These are phyloP conservation scores for Atta colombica DNA, from an alignment of 1,140 invertebrate species.

Conservation along the genomic window DNA sequence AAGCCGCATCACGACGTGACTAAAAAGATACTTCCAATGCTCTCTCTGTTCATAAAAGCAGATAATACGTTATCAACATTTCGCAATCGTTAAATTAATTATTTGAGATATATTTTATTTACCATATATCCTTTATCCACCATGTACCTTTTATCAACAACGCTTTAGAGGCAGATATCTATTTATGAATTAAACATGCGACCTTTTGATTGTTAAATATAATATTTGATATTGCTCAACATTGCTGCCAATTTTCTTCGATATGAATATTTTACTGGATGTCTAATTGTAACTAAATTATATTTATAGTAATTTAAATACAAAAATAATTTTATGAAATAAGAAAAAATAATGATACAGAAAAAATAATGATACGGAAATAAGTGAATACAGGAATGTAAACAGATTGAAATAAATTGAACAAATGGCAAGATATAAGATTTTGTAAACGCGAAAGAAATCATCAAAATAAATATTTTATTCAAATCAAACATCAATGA, in stretches of 20 bases:
- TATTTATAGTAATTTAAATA: neutral
- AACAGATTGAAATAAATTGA: neutral
- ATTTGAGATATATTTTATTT: slow-evolving; percentile 53
- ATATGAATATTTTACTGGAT: neutral
- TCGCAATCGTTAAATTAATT: neutral
- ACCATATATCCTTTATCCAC: too few relatives aligned
- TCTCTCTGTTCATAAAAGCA: neutral
- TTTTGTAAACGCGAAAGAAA: neutral
- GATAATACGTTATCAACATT: neutral
- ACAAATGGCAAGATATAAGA: neutral
- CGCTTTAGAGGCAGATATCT: neutral
- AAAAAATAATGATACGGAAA: neutral
- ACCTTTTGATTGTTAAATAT: neutral
- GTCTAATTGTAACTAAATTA: neutral
- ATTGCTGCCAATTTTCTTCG: neutral
- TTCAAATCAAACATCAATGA: neutral
- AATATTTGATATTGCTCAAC: neutral
- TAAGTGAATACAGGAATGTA: neutral
- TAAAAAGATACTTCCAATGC: neutral
- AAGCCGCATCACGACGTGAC: neutral
- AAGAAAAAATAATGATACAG: too few relatives aligned
- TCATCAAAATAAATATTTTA: neutral
- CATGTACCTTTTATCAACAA: neutral
- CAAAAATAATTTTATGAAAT: neutral
- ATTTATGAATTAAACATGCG: neutral